Conservation (phyloP, 2,113 vertebrate species). For the Prinia subflava region DNA sequence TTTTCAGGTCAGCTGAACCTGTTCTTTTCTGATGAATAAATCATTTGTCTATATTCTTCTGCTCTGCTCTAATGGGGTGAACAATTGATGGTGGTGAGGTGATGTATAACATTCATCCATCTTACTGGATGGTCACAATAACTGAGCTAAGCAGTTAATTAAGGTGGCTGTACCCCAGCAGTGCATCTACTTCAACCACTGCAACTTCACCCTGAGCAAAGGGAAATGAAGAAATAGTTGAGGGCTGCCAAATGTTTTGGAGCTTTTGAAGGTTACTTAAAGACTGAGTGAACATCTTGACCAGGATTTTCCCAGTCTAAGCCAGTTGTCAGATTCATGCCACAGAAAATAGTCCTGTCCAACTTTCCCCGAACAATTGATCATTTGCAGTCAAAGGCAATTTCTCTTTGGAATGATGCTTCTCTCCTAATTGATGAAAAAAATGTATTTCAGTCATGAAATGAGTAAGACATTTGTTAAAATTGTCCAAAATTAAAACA, state of each 20-base stretch:
- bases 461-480: not conserved
- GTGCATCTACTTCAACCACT: not conserved
- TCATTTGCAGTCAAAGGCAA: not conserved
- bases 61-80: conserved; percentile 12
- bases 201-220: not conserved
- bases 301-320: not conserved
- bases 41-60: conserved; percentile 14
- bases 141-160: not conserved
- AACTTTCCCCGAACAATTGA: not conserved
- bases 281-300: not conserved
- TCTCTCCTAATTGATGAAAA: not conserved
- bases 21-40: not conserved
- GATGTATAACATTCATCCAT: conserved; percentile 12
- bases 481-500: not conserved
- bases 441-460: not conserved
- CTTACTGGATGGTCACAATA: not conserved
- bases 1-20: conserved; percentile 35
- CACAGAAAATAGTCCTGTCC: not conserved
- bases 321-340: not conserved
- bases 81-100: conserved; percentile 2
- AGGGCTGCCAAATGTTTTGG: not conserved
- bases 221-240: not conserved
- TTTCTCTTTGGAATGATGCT: not conserved
- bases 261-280: not conserved
- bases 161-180: not conserved